Conservation (phyloP, 2,888 invertebrate species). For the Spicauda simplicius region DNA sequence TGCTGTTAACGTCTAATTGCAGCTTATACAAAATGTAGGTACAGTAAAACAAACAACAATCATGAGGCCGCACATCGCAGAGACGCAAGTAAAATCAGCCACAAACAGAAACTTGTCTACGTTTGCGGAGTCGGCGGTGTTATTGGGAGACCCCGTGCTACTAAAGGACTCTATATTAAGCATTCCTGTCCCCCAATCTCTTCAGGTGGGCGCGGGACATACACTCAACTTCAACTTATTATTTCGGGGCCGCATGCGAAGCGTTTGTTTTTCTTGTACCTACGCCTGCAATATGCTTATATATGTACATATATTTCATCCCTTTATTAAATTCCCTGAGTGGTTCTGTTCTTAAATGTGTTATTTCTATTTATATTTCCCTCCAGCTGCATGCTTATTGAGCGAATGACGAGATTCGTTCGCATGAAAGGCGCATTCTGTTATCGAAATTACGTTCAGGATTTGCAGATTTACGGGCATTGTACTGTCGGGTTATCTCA, state of each 20-base stretch:
- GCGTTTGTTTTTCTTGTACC: constrained; percentile 75
- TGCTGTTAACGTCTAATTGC: background rate
- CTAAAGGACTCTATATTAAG: constrained; percentile 83
- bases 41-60: constrained; percentile 17
- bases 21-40: constrained; percentile 27
- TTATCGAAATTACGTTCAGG: constrained; percentile 37
- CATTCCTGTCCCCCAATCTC: constrained; percentile 80
- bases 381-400: constrained; percentile 36
- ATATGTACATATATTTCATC: constrained; percentile 68
- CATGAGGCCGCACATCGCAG: constrained; percentile 12
- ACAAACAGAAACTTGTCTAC: constrained; percentile 51
- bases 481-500: constrained; percentile 45
- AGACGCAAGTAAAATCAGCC: constrained; percentile 45
- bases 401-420: constrained; percentile 36
- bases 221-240: constrained; percentile 80
- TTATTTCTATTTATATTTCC: constrained; percentile 45
- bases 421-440: constrained; percentile 36
- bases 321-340: constrained; percentile 72
- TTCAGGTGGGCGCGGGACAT: constrained; percentile 75
- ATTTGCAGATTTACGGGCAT: constrained; percentile 36
- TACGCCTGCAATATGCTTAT: constrained; percentile 49
- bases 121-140: constrained; percentile 71
- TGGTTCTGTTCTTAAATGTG: constrained; percentile 53
- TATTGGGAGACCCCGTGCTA: constrained; percentile 78
- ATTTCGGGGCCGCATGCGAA: constrained; percentile 73